Evolutionary conservation across 1,140 invertebrate genomes (phyloP).

Genomic region (Ridgeia piscesae): DNA sequence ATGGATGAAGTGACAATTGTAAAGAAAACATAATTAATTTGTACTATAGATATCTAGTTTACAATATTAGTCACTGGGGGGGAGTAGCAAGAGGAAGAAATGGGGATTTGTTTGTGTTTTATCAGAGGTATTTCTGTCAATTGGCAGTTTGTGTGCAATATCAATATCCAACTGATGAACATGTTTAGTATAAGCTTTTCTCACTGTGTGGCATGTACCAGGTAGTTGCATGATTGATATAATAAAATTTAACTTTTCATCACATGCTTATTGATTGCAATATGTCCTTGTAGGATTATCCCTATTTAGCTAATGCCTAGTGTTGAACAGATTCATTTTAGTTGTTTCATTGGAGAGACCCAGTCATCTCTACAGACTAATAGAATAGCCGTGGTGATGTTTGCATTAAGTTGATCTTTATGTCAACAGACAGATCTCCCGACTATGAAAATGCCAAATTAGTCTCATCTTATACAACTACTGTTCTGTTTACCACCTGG

Average conservation of each 20-base stretch:
- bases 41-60: neutral
- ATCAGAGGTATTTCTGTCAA: neutral
- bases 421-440: no score
- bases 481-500: no score
- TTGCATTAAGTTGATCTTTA: no score
- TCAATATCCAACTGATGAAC: neutral
- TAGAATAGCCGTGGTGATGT: no score
- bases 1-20: neutral
- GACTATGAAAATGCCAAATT: no score
- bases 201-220: neutral
- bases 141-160: neutral
- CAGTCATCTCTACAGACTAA: no score
- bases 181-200: neutral
- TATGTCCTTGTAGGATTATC: neutral
- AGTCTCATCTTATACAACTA: no score
- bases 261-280: neutral
- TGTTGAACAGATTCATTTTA: no score
- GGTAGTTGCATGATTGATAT: neutral
- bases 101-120: neutral
- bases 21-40: neutral
- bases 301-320: no score
- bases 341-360: no score
- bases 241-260: neutral
- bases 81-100: neutral
- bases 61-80: no score